Conservation (phyloP, 2,888 invertebrate species). For the Drosophila paranaensis region DNA sequence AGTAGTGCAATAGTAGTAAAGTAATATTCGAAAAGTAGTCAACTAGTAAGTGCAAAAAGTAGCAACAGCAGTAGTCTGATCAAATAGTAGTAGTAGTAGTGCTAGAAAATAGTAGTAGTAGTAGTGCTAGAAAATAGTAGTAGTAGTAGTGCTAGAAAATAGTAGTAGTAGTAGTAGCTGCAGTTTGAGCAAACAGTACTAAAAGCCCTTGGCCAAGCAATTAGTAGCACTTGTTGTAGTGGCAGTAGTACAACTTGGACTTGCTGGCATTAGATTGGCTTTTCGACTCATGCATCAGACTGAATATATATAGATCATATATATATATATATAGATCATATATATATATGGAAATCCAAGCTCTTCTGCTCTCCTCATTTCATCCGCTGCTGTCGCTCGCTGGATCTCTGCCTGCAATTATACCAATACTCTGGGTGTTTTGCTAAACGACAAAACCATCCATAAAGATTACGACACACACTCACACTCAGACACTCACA, state of each 20-base stretch:
- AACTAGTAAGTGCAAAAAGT: no score
- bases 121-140: background rate
- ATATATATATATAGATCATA: no score
- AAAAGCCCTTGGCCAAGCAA: background rate
- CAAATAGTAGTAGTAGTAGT: no score
- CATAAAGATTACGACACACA: constrained; percentile 45
- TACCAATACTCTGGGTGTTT: background rate
- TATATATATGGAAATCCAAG: background rate
- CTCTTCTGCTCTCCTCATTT: background rate
- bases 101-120: background rate
- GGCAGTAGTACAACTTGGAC: background rate
- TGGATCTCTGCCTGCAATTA: background rate
- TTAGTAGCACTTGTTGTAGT: background rate
- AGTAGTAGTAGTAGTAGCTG: background rate
- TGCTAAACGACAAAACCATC: constrained; percentile 51
- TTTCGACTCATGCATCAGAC: background rate
- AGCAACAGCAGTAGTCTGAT: background rate
- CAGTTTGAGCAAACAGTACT: background rate
- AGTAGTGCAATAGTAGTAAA: no score
- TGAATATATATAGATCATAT: no score
- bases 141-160: background rate
- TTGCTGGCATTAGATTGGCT: background rate
- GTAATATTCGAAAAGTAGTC: no score
- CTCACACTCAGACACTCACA: background rate
- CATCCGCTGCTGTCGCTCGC: background rate